Base-by-base conservation (phyloP, 1,140 invertebrate genomes). In the Dryas iulia region DNA sequence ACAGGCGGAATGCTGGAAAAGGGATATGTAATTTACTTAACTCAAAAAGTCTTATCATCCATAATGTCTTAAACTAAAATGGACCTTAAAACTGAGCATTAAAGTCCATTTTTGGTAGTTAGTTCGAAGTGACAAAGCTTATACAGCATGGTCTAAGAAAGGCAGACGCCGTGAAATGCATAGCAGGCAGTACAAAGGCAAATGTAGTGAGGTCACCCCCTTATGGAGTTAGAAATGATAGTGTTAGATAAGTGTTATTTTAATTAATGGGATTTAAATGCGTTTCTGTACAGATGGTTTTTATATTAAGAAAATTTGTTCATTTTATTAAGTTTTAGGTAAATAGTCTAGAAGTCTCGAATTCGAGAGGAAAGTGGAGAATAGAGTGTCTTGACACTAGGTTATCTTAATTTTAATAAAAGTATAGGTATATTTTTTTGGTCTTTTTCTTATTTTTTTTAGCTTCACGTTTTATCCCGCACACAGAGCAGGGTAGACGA, bases 121-220 rank as follows among this genome's bases (percentile, higher is more conserved):
- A 47, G 18, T 47, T 21, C 10, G 1, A 21, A 11, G 14, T 47
- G 18, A 47, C 21, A 21, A 18, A 47, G 39, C 10, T 18, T 47
- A 10, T 18, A 47, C 8, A 47, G 6, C 0, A 0, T 47, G 14
- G 21, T 25, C 12, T 7, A 11, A 14, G 25, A 28, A 30, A 67
- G 30, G 57, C 57, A 59, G 57, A 67, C 35, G 58, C 57, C 58
- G 57, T 67, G 65, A 60, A 67, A 67, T 67, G 65, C 65, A 67
- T 59, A 57, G 65, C 35, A 54, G 39, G 39, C 30, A 52, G 47
- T 58, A 59, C 35, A 67, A 59, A 67, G 65, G 26, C 47, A 67
- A 67, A 67, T 67, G 35, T 26, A 53, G 65, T 59, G 26, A 30
- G 33, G 24, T 28, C 26, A 11, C 30, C 53, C 25, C 58, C 24